phyloP scores from a whole-genome alignment of 2,888 invertebrate species.

The Tribolium freemani region DNA sequence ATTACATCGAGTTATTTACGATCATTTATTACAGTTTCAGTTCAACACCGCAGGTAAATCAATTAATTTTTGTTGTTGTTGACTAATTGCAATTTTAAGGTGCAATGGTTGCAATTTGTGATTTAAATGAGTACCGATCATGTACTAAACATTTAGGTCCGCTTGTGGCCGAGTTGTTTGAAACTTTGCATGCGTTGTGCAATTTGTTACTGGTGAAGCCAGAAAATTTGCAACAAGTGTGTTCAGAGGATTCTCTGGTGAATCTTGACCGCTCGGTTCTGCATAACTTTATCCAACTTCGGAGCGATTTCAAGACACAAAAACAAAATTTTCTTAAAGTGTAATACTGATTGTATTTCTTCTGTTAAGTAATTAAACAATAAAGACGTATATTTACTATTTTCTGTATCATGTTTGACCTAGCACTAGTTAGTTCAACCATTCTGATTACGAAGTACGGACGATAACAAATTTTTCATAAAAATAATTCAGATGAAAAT shows the following conservation, averaged over 20 bases:
- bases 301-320: constrained; percentile 94
- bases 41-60: constrained; percentile 90
- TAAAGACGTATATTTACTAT: not conserved
- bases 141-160: constrained; percentile 85
- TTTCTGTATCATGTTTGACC: no score
- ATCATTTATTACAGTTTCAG: constrained; percentile 94
- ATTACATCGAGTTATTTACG: constrained; percentile 94
- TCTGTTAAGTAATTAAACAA: not conserved
- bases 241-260: constrained; percentile 93
- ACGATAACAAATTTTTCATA: no score
- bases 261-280: constrained; percentile 91
- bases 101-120: constrained; percentile 98
- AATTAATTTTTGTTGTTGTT: constrained; percentile 1
- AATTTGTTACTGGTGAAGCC: constrained; percentile 96
- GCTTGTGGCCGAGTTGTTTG: constrained; percentile 90
- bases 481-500: no score
- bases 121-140: constrained; percentile 96
- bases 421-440: no score
- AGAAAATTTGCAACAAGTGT: constrained; percentile 95
- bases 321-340: constrained; percentile 69
- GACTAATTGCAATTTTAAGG: constrained; percentile 70
- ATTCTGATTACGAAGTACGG: no score
- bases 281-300: constrained; percentile 92
- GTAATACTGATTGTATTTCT: constrained; percentile 21
- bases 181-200: constrained; percentile 94